Evolutionary conservation across 1,140 invertebrate genomes (phyloP).

Genomic region (Lutraria rhynchaena): DNA sequence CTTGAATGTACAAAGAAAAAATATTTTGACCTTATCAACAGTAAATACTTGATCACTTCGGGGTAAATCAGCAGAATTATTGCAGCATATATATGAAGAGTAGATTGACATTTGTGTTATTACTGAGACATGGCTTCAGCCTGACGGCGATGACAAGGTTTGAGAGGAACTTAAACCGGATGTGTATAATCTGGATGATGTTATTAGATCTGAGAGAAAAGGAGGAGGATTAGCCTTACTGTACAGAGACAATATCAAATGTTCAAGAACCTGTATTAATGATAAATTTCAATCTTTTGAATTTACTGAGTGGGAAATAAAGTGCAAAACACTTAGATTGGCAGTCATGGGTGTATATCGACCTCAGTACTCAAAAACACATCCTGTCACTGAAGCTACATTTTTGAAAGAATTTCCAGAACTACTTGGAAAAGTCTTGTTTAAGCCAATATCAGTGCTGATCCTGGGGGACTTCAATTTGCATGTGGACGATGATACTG

Average conservation of each 20-base stretch:
- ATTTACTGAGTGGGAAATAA: slow-evolving; percentile 17
- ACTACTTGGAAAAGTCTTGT: not conserved
- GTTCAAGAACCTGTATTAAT: not conserved
- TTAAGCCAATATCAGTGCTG: slow-evolving; percentile 4
- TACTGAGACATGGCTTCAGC: too few relatives aligned
- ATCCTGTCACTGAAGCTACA: not conserved
- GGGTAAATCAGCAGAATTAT: not conserved
- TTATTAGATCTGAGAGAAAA: slow-evolving; percentile 16
- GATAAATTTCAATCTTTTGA: slow-evolving; percentile 23
- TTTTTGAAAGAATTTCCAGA: slow-evolving; percentile 20
- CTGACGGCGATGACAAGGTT: too few relatives aligned
- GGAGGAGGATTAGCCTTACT: slow-evolving; percentile 23
- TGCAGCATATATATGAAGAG: too few relatives aligned
- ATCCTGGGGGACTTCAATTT: slow-evolving; percentile 32
- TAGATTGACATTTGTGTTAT: too few relatives aligned
- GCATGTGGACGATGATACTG: slow-evolving; percentile 7
- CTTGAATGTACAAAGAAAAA: slow-evolving; percentile 3
- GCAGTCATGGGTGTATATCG: not conserved
- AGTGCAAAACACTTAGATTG: not conserved
- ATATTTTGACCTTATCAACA: not conserved
- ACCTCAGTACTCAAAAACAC: slow-evolving; percentile 8
- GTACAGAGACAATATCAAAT: slow-evolving; percentile 33
- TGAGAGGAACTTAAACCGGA: too few relatives aligned
- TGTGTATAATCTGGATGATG: not conserved
- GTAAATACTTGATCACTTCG: not conserved